These are phyloP conservation scores for Pollachius pollachius DNA, from an alignment of 2,113 vertebrate species.

Conservation along the genomic window DNA sequence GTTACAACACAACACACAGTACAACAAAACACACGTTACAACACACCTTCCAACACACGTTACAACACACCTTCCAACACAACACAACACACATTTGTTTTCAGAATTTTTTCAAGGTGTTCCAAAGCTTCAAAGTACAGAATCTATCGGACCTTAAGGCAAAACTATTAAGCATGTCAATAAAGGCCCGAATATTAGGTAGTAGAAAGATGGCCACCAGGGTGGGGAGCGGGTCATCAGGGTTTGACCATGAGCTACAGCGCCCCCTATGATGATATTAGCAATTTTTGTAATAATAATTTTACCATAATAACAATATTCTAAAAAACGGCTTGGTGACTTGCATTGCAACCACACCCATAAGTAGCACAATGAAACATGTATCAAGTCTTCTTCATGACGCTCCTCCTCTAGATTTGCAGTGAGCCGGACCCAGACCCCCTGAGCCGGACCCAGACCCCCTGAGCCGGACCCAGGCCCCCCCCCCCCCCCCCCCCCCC, in stretches of 20 bases:
- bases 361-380: neutral
- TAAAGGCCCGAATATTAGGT: too few species aligned
- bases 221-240: too few species aligned
- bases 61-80: neutral
- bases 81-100: neutral
- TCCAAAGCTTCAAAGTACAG: neutral
- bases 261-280: too few species aligned
- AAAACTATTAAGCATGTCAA: too few species aligned
- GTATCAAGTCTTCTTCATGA: conserved; percentile 4
- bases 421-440: conserved; percentile 13
- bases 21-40: neutral
- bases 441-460: too few species aligned
- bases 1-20: too few species aligned
- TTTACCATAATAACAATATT: too few species aligned
- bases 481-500: neutral
- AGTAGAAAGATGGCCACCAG: too few species aligned
- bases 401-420: conserved; percentile 25
- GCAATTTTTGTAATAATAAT: too few species aligned
- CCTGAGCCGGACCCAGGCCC: too few species aligned
- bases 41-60: neutral
- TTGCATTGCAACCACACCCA: neutral
- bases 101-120: too few species aligned
- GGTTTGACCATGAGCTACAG: too few species aligned
- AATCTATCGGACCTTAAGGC: neutral
- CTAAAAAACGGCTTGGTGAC: neutral